Conservation (phyloP, 2,888 invertebrate species). For the Cremastinae sp. region DNA sequence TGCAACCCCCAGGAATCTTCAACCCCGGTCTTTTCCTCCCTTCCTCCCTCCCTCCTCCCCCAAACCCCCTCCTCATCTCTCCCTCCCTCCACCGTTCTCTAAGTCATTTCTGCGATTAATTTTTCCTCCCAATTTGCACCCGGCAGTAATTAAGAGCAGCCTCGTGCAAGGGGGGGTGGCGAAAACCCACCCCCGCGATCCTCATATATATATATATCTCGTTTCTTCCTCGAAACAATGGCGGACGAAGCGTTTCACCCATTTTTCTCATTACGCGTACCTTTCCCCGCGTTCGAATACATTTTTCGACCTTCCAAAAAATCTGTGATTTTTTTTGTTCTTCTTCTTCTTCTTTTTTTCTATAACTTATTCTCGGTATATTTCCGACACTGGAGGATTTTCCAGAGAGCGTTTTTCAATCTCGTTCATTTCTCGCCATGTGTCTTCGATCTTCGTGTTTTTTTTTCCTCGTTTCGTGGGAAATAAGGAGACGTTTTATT, state of each 20-base stretch:
- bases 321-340: too few relatives aligned
- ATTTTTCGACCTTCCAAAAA: too few relatives aligned
- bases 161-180: slow-evolving; percentile 71
- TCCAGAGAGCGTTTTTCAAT: too few relatives aligned
- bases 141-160: slow-evolving; percentile 80
- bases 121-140: slow-evolving; percentile 81
- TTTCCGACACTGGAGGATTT: too few relatives aligned
- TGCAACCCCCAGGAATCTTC: slow-evolving; percentile 60
- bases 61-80: slow-evolving; percentile 25
- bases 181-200: slow-evolving; percentile 34
- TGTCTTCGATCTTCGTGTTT: too few relatives aligned
- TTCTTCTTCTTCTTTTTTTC: too few relatives aligned
- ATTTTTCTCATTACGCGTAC: slow-evolving; percentile 19
- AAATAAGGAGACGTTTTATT: too few relatives aligned
- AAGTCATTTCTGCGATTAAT: slow-evolving; percentile 81
- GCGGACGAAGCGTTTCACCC: slow-evolving; percentile 62
- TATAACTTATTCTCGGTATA: too few relatives aligned
- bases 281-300: too few relatives aligned
- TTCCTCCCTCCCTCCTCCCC: slow-evolving; percentile 35
- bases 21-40: slow-evolving; percentile 38
- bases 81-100: slow-evolving; percentile 68
- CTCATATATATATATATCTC: too few relatives aligned
- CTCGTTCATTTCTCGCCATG: too few relatives aligned
- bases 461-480: too few relatives aligned
- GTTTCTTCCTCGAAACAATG: slow-evolving; percentile 75